A percentile compares a stretch with the other conserved stretches of the same genome.
These are phyloP conservation scores for Leucophenga varia DNA, from an alignment of 1,140 invertebrate genomes.

Conservation along the genomic window DNA sequence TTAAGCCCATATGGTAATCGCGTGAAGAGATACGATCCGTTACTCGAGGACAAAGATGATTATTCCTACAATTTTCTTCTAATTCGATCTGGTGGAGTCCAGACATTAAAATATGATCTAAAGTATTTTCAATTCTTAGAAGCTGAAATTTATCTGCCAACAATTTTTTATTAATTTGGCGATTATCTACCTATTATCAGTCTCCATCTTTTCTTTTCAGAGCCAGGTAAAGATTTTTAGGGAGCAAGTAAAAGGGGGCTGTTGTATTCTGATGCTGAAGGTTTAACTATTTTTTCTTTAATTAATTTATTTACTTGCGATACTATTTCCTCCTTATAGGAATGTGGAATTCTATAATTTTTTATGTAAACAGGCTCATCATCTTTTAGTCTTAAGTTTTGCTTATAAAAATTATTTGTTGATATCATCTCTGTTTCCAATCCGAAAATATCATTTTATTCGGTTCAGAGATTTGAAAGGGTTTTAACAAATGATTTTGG, in stretches of 20 bases:
- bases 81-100: constrained; percentile 57
- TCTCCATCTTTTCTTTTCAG: constrained; percentile 2
- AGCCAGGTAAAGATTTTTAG: background rate
- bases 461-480: no score
- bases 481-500: no score
- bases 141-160: constrained; percentile 52
- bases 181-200: constrained; percentile 7
- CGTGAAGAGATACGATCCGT: no score
- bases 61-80: no score
- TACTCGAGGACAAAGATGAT: no score
- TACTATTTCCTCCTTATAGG: constrained; percentile 2
- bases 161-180: constrained; percentile 8
- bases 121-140: constrained; percentile 50
- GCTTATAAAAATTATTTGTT: no score
- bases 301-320: constrained; percentile 2
- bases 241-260: constrained; percentile 4
- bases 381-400: no score
- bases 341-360: constrained; percentile 6
- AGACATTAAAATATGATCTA: constrained; percentile 40
- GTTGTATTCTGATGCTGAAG: background rate
- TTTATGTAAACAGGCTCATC: no score
- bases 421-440: background rate
- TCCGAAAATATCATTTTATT: background rate
- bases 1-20: no score
- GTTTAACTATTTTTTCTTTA: constrained; percentile 3